These are phyloP conservation scores for Anhinga anhinga DNA, from an alignment of 2,113 vertebrate species.

Conservation along the genomic window DNA sequence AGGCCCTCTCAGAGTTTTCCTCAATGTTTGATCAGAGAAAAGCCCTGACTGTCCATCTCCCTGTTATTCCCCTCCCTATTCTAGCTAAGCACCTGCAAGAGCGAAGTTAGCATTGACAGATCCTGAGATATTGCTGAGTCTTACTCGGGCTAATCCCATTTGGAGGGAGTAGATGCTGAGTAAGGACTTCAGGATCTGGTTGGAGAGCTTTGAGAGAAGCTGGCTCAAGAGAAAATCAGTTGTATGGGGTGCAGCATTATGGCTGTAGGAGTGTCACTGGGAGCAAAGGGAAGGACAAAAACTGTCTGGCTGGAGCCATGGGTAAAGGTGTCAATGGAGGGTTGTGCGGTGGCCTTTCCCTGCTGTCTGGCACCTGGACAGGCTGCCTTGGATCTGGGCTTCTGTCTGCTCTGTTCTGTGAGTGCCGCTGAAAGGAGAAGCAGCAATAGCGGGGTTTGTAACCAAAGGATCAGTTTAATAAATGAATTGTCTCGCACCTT, in stretches of 20 bases:
- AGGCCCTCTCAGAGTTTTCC: background rate
- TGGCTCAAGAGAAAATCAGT: background rate
- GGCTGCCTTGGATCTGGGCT: background rate
- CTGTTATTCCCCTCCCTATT: background rate
- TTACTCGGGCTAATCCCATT: background rate
- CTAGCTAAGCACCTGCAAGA: background rate
- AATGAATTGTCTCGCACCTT: background rate
- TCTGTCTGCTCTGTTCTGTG: background rate
- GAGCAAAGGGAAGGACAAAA: background rate
- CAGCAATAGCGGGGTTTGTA: background rate
- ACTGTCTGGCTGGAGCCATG: background rate
- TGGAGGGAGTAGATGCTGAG: constrained; percentile 2
- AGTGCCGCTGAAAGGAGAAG: background rate
- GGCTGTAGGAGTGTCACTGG: background rate
- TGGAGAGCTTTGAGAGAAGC: background rate
- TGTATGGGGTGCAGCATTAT: background rate
- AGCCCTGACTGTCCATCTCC: background rate
- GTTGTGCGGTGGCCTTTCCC: fast-evolving
- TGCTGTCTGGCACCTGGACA: background rate
- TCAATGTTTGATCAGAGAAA: background rate
- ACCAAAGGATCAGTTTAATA: background rate
- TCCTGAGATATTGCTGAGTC: background rate
- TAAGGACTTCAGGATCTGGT: background rate
- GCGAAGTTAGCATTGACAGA: background rate
- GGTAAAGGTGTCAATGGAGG: background rate